Base-by-base conservation (phyloP, 2,113 vertebrate genomes). In the Thryonomys swinderianus region DNA sequence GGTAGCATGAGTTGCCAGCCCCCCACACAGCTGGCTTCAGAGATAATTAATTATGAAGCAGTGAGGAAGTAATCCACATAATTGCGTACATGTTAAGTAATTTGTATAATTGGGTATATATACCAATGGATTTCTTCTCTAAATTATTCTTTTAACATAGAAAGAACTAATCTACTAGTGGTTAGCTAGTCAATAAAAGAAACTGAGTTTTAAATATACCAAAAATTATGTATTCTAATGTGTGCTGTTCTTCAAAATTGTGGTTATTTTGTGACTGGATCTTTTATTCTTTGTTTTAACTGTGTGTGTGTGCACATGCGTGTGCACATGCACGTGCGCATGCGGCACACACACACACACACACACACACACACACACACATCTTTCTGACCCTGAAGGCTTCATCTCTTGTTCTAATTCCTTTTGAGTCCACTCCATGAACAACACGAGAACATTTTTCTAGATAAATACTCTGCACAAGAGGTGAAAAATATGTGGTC, bases 11-110 rank as follows among this genome's bases (percentile, higher is more conserved):
- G 40, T 12, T 8, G 69, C 80, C 32, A 85, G 37, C 59, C 78
- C 40, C 42, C 27, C 34, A 25, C 81, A 88, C 95, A 92, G 88
- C 92, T 96, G 95, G 51, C 88, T 79, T 13, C 45, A 37, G 59
- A 91, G 85, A 91, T 66, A 96, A 96, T 95, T 96, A 90, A 95
- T 95, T 94, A 82, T 92, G 82, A 83, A 59, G 42, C 93, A 93
- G 4, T 55, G n/a, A 95, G 93, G 62, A 97, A 96, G 79, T 71
- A 94, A 94, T 81, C 45, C 91, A 66, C 71, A 81, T 92, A 96
- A 94, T 91, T 96, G 57, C 79, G 67, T 90, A 95, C 92, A 61
- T 91, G 71, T 85, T 93, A 92, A 95, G 37, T 94, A 92, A 92
- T 95, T 96, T 96, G 78, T 37, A 76, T 96, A 96, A 93, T 95